These are phyloP conservation scores for Drepanosiphum platanoidis DNA, from an alignment of 2,888 invertebrate species.

Conservation along the genomic window DNA sequence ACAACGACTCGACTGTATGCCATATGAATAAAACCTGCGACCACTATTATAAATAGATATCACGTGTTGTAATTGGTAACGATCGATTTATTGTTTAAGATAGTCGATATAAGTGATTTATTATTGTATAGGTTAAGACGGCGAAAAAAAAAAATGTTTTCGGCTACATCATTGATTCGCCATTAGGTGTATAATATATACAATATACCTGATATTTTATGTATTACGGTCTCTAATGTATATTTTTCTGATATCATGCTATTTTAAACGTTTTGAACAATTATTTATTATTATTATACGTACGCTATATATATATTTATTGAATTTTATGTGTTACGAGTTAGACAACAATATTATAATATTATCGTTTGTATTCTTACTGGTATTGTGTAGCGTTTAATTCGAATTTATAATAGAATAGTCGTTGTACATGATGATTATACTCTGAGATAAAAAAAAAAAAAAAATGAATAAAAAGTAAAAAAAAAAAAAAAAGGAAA, in stretches of 20 bases:
- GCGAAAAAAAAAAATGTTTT: background rate
- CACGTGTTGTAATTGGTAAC: background rate
- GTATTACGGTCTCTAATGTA: background rate
- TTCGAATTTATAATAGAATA: background rate
- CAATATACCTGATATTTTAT: background rate
- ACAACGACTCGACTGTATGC: background rate
- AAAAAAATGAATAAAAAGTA: too few species aligned
- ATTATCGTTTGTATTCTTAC: background rate
- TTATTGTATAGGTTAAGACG: background rate
- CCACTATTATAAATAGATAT: background rate
- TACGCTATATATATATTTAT: background rate
- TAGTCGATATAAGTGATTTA: constrained; percentile 9
- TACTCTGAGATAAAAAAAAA: too few species aligned
- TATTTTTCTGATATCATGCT: background rate
- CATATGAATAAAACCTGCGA: background rate
- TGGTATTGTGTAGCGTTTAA: background rate
- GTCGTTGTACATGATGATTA: background rate
- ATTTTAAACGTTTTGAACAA: constrained; percentile 21
- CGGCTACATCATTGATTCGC: too few species aligned
- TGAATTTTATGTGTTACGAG: constrained; percentile 6
- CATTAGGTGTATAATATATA: background rate
- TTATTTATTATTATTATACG: background rate
- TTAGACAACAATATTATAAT: background rate
- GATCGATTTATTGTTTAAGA: background rate
- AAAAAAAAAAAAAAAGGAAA: too few species aligned